phyloP scores from a whole-genome alignment of 2,797 vertebrate genomes.

The Micromesistius poutassou region DNA sequence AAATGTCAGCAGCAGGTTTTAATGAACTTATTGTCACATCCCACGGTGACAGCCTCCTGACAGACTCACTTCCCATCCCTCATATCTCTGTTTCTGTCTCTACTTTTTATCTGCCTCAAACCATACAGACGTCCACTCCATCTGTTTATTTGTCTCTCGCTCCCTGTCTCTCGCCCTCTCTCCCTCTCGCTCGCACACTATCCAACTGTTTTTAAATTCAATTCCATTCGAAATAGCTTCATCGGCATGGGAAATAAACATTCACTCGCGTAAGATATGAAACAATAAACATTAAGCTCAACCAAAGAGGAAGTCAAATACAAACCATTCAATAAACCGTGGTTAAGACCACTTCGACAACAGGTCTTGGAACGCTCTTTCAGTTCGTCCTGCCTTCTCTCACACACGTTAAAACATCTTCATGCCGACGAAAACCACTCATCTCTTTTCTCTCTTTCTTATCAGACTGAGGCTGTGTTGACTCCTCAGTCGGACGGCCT shows the following conservation, averaged over 20 bases:
- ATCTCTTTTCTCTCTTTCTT: not conserved
- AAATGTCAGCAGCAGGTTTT: conserved; percentile 17
- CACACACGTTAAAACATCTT: not conserved
- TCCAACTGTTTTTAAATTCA: conserved; percentile 12
- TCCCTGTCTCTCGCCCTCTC: conserved; percentile 34
- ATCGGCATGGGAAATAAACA: not conserved
- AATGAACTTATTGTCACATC: conserved; percentile 40
- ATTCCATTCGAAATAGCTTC: not conserved
- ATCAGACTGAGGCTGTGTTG: not conserved
- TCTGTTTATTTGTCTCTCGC: conserved; percentile 19
- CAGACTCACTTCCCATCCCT: conserved; percentile 21
- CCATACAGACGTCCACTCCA: not conserved
- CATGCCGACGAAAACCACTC: not conserved
- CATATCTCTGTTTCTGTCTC: not conserved
- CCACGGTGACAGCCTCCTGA: conserved; percentile 25
- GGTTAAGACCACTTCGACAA: conserved; percentile 21
- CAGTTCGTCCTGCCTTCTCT: not conserved
- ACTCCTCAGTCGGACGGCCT: not conserved
- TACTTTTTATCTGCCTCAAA: not conserved
- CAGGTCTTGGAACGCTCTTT: not conserved
- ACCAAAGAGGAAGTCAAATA: not conserved
- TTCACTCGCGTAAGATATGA: not conserved
- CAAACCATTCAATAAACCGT: too few relatives aligned
- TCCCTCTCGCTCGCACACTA: conserved; percentile 17
- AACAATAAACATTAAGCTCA: not conserved